A percentile compares a stretch with the other conserved stretches of the same genome.
These are phyloP conservation scores for Gavia stellata DNA, from an alignment of 2,113 vertebrate genomes.

Conservation along the genomic window DNA sequence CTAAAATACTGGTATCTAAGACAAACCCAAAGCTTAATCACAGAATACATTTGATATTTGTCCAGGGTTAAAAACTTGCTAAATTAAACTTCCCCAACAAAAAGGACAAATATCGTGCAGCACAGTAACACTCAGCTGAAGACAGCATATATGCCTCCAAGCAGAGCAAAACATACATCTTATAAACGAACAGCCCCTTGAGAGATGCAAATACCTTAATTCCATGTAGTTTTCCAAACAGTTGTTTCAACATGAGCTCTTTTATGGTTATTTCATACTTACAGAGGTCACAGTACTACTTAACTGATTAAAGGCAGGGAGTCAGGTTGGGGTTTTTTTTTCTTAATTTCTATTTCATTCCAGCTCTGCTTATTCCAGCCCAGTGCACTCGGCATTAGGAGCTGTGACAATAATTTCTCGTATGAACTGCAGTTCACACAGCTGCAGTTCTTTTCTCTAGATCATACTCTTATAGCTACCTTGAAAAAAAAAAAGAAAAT, in stretches of 20 bases:
- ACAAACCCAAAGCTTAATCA: not conserved
- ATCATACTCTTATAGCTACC: not conserved
- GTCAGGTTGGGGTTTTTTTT: not conserved
- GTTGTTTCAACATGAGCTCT: not conserved
- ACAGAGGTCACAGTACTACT: not conserved
- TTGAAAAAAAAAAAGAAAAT: not conserved
- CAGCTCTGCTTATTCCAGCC: not conserved
- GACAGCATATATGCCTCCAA: not conserved
- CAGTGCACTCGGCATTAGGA: not conserved
- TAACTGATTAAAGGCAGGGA: not conserved
- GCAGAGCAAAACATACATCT: not conserved
- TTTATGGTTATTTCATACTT: not conserved
- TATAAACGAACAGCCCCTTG: not conserved
- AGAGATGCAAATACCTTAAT: slow-evolving; percentile 1
- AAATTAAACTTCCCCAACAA: not conserved
- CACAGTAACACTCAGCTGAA: not conserved
- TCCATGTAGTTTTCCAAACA: not conserved
- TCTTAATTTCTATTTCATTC: not conserved
- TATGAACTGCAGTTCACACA: not conserved
- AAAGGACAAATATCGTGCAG: not conserved
- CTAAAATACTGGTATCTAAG: not conserved
- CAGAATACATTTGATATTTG: not conserved
- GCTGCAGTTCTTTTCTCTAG: not conserved
- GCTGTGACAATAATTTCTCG: not conserved
- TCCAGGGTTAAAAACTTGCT: not conserved